These are phyloP conservation scores for Orchesella cincta DNA, from an alignment of 1,140 invertebrate species.

Conservation along the genomic window DNA sequence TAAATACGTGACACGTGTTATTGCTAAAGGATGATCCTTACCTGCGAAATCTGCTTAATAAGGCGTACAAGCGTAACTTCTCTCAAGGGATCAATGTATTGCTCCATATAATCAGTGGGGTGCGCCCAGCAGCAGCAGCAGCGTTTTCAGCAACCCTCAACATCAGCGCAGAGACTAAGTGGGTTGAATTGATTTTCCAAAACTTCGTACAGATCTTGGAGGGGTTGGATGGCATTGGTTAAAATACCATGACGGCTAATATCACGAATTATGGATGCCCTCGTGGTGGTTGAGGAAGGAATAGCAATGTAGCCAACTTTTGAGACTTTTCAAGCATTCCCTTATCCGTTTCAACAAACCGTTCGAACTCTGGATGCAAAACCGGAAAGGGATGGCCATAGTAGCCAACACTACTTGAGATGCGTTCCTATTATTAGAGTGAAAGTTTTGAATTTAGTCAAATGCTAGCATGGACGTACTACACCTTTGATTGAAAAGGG, in stretches of 20 bases:
- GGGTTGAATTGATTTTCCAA: slow-evolving; percentile 95
- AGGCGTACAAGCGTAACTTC: slow-evolving; percentile 90
- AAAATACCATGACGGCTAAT: slow-evolving; percentile 82
- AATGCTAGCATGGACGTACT: not conserved
- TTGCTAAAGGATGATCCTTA: slow-evolving; percentile 5
- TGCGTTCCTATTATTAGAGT: slow-evolving; percentile 70
- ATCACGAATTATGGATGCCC: slow-evolving; percentile 85
- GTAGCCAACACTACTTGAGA: slow-evolving; percentile 89
- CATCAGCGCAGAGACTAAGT: slow-evolving; percentile 77
- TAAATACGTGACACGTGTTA: not conserved
- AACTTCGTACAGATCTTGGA: slow-evolving; percentile 89
- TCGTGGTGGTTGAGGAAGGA: slow-evolving; percentile 86
- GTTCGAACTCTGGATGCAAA: slow-evolving; percentile 92
- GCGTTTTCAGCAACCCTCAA: slow-evolving; percentile 70
- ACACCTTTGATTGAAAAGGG: not conserved
- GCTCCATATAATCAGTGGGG: slow-evolving; percentile 62
- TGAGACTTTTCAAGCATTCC: slow-evolving; percentile 91
- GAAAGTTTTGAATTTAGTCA: too few relatives aligned
- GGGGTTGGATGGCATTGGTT: slow-evolving; percentile 76
- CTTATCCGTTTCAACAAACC: slow-evolving; percentile 95
- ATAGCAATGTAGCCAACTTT: slow-evolving; percentile 82
- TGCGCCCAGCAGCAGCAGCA: slow-evolving; percentile 54
- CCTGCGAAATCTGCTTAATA: slow-evolving; percentile 69
- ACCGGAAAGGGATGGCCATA: slow-evolving; percentile 92
- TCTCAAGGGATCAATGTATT: slow-evolving; percentile 82